Conservation (phyloP, 2,888 invertebrate genomes). For the Lamproptera curius region DNA sequence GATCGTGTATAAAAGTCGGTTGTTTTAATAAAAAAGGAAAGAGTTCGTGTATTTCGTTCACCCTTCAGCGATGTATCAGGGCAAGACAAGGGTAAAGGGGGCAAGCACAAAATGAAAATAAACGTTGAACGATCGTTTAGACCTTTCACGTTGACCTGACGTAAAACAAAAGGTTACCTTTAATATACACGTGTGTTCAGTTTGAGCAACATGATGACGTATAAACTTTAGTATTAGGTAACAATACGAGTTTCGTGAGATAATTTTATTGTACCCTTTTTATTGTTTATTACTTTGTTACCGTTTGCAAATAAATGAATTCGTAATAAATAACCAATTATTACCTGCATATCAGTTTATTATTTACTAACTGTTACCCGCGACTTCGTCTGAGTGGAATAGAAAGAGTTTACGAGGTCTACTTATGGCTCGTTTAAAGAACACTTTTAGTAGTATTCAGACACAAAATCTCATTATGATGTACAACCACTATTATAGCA, state of each 20-base stretch:
- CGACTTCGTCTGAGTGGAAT: no score
- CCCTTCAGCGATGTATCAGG: constrained; percentile 67
- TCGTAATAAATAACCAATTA: no score
- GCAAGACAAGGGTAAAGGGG: constrained; percentile 67
- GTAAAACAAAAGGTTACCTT: constrained; percentile 37
- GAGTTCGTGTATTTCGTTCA: constrained; percentile 64
- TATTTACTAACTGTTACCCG: no score
- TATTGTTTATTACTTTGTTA: no score
- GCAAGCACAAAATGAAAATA: constrained; percentile 62
- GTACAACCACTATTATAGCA: no score
- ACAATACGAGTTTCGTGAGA: not conserved
- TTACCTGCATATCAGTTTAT: not conserved
- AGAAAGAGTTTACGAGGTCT: not conserved
- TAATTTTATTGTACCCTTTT: not conserved
- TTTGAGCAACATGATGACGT: not conserved
- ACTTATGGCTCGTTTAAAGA: not conserved
- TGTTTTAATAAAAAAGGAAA: constrained; percentile 56
- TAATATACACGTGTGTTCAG: constrained; percentile 4
- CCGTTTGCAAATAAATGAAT: no score
- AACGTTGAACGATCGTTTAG: constrained; percentile 63
- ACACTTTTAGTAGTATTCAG: not conserved
- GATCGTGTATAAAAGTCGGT: constrained; percentile 31
- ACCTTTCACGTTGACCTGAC: constrained; percentile 48
- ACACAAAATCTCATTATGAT: no score
- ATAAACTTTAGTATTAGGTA: not conserved